phyloP scores from a whole-genome alignment of 2,113 vertebrate species.

The Pionites leucogaster region DNA sequence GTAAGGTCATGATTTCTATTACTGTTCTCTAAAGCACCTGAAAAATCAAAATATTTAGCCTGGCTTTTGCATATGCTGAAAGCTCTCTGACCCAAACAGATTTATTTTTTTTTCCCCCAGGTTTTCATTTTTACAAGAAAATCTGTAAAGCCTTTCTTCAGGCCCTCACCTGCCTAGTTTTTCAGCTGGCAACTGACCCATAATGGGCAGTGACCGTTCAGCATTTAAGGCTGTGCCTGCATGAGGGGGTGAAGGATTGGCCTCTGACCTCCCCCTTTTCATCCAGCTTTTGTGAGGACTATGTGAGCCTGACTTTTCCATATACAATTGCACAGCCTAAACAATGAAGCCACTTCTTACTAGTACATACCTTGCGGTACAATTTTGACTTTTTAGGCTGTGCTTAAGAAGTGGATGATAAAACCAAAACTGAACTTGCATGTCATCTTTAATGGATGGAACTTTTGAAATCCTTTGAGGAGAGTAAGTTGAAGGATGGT shows the following conservation, averaged over 20 bases:
- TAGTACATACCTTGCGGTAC: background rate
- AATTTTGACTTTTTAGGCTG: background rate
- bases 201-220: background rate
- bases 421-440: background rate
- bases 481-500: background rate
- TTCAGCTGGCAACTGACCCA: conserved; percentile 8
- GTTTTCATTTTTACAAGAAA: background rate
- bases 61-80: background rate
- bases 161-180: background rate
- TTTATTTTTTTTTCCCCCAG: background rate
- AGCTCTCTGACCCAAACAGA: background rate
- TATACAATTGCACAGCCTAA: background rate
- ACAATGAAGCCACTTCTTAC: background rate
- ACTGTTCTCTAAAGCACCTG: background rate
- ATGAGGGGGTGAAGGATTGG: background rate
- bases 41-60: background rate
- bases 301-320: background rate
- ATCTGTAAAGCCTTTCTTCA: background rate
- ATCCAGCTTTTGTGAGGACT: background rate
- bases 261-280: background rate
- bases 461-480: background rate
- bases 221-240: background rate
- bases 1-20: background rate
- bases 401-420: background rate
- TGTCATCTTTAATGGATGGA: background rate